phyloP scores from a whole-genome alignment of 2,888 invertebrate genomes.

The Chaitophorus viminalis region DNA sequence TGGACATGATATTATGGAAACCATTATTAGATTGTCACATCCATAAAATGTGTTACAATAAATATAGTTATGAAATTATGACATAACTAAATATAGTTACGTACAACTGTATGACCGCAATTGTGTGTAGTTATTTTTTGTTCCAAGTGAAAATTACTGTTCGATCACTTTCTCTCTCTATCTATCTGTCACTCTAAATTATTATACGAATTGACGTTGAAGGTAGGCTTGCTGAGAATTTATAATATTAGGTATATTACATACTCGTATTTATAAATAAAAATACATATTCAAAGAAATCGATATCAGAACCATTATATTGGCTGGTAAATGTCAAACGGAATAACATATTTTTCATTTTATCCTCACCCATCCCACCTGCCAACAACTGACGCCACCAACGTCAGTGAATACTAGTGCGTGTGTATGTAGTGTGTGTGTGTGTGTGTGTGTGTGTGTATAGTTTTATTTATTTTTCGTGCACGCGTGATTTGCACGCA shows the following conservation, averaged over 20 bases:
- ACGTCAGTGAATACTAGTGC: background rate
- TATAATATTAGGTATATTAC: background rate
- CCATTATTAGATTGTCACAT: background rate
- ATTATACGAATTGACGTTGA: background rate
- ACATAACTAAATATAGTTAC: too few relatives aligned
- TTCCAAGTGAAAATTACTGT: background rate
- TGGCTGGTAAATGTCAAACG: slow-evolving; percentile 40
- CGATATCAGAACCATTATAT: slow-evolving; percentile 17
- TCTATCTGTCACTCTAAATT: background rate
- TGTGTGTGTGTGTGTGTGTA: background rate
- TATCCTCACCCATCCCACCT: background rate
- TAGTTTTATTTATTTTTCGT: slow-evolving; percentile 18
- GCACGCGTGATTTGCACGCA: slow-evolving; percentile 10
- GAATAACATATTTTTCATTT: slow-evolving; percentile 28
- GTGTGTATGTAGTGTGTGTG: background rate
- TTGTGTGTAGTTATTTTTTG: slow-evolving; percentile 5
- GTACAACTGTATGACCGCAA: too few relatives aligned
- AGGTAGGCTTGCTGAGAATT: background rate
- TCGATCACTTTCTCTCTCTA: background rate
- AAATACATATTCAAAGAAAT: slow-evolving; percentile 1
- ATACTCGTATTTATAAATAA: background rate
- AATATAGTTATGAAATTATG: background rate
- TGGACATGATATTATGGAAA: background rate
- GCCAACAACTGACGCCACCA: background rate
- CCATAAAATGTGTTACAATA: too few relatives aligned